These are phyloP conservation scores for Ernsta delagoae DNA, from an alignment of 2,888 invertebrate species.

Conservation along the genomic window DNA sequence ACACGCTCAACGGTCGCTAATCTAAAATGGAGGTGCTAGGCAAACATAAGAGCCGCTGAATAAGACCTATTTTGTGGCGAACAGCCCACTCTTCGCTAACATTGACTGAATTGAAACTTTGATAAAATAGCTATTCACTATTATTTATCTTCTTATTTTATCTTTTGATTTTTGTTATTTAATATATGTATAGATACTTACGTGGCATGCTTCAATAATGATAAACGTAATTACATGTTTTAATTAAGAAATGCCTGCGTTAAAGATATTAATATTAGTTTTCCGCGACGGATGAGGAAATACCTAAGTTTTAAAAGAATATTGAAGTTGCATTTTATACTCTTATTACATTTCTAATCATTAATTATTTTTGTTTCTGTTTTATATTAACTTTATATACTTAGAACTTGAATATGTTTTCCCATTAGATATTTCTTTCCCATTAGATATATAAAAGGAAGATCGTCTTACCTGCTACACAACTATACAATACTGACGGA, in stretches of 20 bases:
- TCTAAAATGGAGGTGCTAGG: conserved; percentile 35
- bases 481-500: conserved; percentile 19
- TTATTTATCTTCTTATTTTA: neutral
- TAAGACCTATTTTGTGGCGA: conserved; percentile 32
- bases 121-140: conserved; percentile 15
- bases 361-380: too few relatives aligned
- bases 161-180: neutral
- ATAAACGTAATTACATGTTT: too few relatives aligned
- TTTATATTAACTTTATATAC: too few relatives aligned
- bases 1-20: conserved; percentile 20
- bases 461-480: conserved; percentile 5
- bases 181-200: neutral
- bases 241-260: too few relatives aligned
- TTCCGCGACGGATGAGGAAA: too few relatives aligned
- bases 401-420: too few relatives aligned
- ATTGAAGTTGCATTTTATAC: too few relatives aligned
- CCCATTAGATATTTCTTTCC: neutral
- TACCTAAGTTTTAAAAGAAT: too few relatives aligned
- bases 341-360: too few relatives aligned
- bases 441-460: neutral
- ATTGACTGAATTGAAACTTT: conserved; percentile 28
- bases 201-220: too few relatives aligned
- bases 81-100: conserved; percentile 27
- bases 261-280: too few relatives aligned
- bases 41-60: conserved; percentile 27